Base-by-base conservation (phyloP, 2,113 vertebrate species). In the Colistium nudipinnis region DNA sequence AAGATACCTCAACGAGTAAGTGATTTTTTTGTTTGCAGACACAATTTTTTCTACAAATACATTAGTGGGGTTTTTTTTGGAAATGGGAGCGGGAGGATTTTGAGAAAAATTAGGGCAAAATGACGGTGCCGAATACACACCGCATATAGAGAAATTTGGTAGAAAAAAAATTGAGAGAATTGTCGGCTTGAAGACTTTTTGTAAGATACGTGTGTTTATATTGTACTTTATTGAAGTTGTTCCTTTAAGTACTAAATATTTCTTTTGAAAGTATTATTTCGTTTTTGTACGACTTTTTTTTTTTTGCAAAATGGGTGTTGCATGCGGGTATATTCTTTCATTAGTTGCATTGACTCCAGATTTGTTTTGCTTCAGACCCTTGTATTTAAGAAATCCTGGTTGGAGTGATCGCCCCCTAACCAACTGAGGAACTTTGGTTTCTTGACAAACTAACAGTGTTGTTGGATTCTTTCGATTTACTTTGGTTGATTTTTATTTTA, bases 151-250 rank as follows among this genome's bases (percentile, higher is more conserved):
- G 53, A n/a, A 51, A 70, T 72, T 27, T 54, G 39, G 36, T 19
- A 51, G 7, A 19, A 6, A 30, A 30, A 31, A 57, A 69, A 71
- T 43, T 64, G 39, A 41, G 8, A 31, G 53, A 61, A 38, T 56
- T 72, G 44, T 77, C 14, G 25, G 14, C 30, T 51, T 27, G 4
- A 38, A 60, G 61, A 73, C 16, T 30, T 76, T 80, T 70, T 74
- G 53, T 56, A 53, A 67, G 67, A 48, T 68, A 59, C 64, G 45
- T 72, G 35, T 75, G 17, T 83, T 72, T 51, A 75, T 81, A 75
- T 83, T 80, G 61, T 80, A 48, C 71, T 81, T 75, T 48, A 43
- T 62, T 66, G 48, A 81, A 53, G 28, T 67, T 74, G 55, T 22
- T 74, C 17, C 13, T 56, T 69, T 24, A 67, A 28, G 47, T 60